These are phyloP conservation scores for Poeciliopsis gracilis DNA, from an alignment of 2,797 vertebrate genomes.

Conservation along the genomic window DNA sequence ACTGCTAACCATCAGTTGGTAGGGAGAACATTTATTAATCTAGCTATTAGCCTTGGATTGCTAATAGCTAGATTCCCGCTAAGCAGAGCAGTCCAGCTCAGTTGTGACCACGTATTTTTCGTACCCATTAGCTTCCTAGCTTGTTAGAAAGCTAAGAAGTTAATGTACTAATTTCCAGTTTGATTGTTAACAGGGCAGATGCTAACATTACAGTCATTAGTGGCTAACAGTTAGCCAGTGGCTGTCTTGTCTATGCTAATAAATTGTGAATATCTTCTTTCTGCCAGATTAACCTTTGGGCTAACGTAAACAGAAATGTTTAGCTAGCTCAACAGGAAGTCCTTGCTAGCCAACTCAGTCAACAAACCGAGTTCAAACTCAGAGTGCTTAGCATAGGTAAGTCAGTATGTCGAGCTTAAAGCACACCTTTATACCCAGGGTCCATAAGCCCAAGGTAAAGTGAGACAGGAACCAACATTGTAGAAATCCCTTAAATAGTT, in stretches of 20 bases:
- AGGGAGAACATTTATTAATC: not conserved
- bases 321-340: not conserved
- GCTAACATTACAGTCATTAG: not conserved
- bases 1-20: not conserved
- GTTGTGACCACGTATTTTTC: not conserved
- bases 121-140: not conserved
- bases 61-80: not conserved
- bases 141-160: not conserved
- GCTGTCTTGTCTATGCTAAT: not conserved
- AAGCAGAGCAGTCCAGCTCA: not conserved
- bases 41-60: not conserved
- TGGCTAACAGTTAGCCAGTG: not conserved
- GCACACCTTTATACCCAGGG: not conserved
- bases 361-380: not conserved
- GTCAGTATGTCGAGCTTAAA: not conserved
- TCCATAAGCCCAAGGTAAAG: not conserved
- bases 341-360: not conserved
- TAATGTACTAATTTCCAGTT: not conserved
- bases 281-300: not conserved
- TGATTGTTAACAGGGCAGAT: not conserved
- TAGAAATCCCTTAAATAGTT: constrained; percentile 12
- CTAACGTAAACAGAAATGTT: not conserved
- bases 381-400: not conserved
- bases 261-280: not conserved
- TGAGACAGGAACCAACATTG: not conserved